Evolutionary conservation across 2,113 vertebrate genomes (phyloP).

Genomic region (Leptobrachium leishanense): DNA sequence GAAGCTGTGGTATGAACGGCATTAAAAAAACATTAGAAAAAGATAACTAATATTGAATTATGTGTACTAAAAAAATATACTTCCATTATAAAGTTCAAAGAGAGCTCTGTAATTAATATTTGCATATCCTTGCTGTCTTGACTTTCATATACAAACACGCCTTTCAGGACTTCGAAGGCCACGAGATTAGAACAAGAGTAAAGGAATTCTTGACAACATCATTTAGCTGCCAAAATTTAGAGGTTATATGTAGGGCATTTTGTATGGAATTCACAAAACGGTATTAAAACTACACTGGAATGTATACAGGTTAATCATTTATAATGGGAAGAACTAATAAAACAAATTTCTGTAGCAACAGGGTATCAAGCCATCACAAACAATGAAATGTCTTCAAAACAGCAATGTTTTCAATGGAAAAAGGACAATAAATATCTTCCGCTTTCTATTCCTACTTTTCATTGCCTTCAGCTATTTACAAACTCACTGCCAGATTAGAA

Average conservation of each 20-base stretch:
- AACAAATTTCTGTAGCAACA: constrained; percentile 32
- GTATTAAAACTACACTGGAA: constrained; percentile 33
- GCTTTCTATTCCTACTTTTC: not conserved
- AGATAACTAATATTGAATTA: not conserved
- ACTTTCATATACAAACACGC: constrained; percentile 31
- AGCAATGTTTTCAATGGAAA: not conserved
- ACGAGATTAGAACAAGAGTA: constrained; percentile 39
- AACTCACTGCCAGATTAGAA: not conserved
- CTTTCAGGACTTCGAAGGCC: constrained; percentile 33
- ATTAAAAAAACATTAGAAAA: no score
- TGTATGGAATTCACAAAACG: constrained; percentile 32
- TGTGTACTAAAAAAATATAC: not conserved
- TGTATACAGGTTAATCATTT: constrained; percentile 46
- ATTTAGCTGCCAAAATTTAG: constrained; percentile 41
- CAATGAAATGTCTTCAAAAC: not conserved
- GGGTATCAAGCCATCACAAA: constrained; percentile 27
- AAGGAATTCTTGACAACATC: constrained; percentile 40
- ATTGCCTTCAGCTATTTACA: not conserved
- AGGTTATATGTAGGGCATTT: constrained; percentile 46
- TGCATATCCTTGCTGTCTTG: constrained; percentile 45
- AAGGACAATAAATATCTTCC: not conserved
- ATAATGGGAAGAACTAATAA: constrained; percentile 29
- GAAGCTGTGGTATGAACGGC: no score
- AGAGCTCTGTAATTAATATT: constrained; percentile 17
- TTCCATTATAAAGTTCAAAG: not conserved